A percentile compares a stretch with the other conserved stretches of the same genome.
Conservation (phyloP, 1,140 invertebrate species). For the Platorchestia sp. region DNA sequence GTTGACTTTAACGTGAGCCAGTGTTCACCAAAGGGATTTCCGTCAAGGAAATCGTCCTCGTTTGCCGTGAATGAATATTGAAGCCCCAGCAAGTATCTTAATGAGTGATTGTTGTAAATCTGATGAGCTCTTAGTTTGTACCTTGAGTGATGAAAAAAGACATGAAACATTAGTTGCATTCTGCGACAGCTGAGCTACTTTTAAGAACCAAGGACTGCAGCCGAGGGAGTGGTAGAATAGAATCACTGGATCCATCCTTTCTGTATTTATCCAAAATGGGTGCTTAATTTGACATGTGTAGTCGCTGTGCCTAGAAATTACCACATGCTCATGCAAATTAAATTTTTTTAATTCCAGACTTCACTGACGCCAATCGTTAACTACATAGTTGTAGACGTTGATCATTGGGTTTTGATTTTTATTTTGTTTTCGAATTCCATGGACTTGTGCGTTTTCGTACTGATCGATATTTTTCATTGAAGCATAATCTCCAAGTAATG, state of each 20-base stretch:
- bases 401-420: not conserved
- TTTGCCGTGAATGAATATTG: not conserved
- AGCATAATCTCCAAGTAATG: no score
- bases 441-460: no score
- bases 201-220: not conserved
- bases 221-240: not conserved
- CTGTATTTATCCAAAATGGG: not conserved
- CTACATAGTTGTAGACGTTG: not conserved
- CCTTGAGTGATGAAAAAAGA: not conserved
- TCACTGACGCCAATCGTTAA: not conserved
- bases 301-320: not conserved
- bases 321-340: not conserved
- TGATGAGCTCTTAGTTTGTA: not conserved
- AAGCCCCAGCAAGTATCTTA: not conserved
- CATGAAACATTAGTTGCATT: not conserved
- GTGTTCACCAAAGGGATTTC: not conserved
- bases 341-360: not conserved
- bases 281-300: not conserved
- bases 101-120: not conserved
- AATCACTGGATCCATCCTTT: not conserved
- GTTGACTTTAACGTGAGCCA: not conserved
- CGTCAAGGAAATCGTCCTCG: not conserved
- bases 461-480: no score
- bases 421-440: not conserved
- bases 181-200: not conserved